These are phyloP conservation scores for Thryonomys swinderianus DNA, from an alignment of 2,113 vertebrate species.

Conservation along the genomic window DNA sequence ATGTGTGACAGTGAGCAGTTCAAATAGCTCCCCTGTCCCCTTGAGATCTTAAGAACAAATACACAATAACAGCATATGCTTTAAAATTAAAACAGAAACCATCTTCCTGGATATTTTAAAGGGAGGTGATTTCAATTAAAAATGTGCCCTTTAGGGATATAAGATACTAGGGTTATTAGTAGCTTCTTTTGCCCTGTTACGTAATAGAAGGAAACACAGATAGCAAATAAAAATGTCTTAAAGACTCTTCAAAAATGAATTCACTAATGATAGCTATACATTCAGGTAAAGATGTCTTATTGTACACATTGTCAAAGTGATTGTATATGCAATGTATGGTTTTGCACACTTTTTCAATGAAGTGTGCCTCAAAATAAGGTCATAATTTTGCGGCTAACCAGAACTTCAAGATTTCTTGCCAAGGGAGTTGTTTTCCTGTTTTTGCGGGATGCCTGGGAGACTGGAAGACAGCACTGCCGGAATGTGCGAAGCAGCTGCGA, in stretches of 20 bases:
- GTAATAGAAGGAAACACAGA: conserved; percentile 8
- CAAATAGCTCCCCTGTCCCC: not conserved
- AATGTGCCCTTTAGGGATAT: not conserved
- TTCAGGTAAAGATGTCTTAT: not conserved
- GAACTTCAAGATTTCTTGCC: not conserved
- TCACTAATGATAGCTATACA: not conserved
- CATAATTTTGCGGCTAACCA: conserved; percentile 16
- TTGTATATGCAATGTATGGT: not conserved
- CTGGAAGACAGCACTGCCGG: not conserved
- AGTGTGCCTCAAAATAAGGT: not conserved
- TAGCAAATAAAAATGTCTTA: not conserved
- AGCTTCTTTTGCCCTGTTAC: not conserved
- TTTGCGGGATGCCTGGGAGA: conserved; percentile 23
- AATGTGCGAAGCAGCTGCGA: conserved; percentile 1
- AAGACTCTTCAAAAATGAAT: not conserved
- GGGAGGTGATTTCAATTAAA: not conserved
- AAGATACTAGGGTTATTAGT: not conserved
- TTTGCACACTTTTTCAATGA: conserved; percentile 12
- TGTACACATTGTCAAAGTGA: not conserved
- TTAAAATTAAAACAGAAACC: not conserved
- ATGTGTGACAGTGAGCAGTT: not conserved
- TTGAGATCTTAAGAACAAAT: conserved; percentile 28
- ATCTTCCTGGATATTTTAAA: not conserved
- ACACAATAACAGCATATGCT: not conserved
- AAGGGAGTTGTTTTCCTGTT: conserved; percentile 23